phyloP scores from a whole-genome alignment of 2,797 vertebrate genomes.

The Anabacerthia variegaticeps region DNA sequence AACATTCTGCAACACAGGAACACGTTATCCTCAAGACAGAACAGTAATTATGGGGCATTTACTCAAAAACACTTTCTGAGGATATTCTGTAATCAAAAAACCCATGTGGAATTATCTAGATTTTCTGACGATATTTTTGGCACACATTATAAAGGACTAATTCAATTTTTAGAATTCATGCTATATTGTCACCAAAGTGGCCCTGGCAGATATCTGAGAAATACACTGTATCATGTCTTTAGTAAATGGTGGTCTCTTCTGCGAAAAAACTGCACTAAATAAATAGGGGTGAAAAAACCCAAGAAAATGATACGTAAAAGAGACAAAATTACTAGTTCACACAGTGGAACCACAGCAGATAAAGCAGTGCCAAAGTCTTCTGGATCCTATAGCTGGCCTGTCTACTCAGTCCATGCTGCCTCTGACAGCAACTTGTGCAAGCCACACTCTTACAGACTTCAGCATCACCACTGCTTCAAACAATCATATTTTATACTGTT shows the following conservation, averaged over 20 bases:
- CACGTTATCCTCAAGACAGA: background rate
- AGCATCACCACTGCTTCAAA: background rate
- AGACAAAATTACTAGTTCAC: background rate
- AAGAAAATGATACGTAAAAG: background rate
- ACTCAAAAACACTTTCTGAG: background rate
- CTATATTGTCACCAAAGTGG: background rate
- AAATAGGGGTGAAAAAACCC: background rate
- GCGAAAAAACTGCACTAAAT: background rate
- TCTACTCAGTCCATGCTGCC: background rate
- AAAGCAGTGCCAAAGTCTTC: background rate
- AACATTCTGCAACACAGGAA: constrained; percentile 54
- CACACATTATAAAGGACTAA: background rate
- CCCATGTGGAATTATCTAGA: background rate
- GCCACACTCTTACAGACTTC: background rate
- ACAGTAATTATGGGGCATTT: background rate
- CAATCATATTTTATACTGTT: background rate
- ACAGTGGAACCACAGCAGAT: background rate
- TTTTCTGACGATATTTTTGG: background rate
- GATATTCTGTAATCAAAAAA: background rate
- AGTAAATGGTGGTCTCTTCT: background rate
- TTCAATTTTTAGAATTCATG: background rate
- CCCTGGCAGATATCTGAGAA: background rate
- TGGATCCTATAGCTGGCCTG: background rate
- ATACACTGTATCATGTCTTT: background rate
- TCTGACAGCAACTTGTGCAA: background rate